Conservation (phyloP, 2,797 vertebrate genomes). For the Furcifer pardalis region DNA sequence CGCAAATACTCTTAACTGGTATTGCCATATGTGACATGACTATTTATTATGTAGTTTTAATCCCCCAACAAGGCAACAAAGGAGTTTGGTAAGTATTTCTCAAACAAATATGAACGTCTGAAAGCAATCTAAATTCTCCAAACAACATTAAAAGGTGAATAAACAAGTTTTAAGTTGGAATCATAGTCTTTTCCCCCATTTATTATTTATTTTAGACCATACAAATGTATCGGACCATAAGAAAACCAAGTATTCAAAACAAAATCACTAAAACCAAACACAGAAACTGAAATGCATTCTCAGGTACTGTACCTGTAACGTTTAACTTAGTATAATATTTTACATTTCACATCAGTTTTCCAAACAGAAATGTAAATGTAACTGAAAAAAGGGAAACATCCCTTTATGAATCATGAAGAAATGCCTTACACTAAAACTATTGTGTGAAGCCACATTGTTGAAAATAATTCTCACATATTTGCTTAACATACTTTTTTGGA, state of each 20-base stretch:
- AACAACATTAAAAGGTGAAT: constrained; percentile 47
- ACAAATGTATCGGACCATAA: constrained; percentile 51
- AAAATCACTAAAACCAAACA: not conserved
- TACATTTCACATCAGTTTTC: constrained; percentile 37
- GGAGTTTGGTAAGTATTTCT: constrained; percentile 51
- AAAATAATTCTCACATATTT: constrained; percentile 43
- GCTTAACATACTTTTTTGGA: constrained; percentile 60
- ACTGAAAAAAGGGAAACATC: constrained; percentile 56
- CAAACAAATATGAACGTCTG: constrained; percentile 59
- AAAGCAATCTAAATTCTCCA: constrained; percentile 48
- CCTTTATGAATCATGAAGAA: constrained; percentile 43
- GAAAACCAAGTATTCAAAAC: constrained; percentile 1
- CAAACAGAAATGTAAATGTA: constrained; percentile 8
- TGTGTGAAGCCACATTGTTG: constrained; percentile 39
- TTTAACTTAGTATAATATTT: constrained; percentile 57
- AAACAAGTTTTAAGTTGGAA: constrained; percentile 46
- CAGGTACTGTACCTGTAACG: constrained; percentile 17
- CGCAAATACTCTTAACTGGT: not conserved
- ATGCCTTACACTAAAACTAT: constrained; percentile 55
- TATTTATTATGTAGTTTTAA: constrained; percentile 47
- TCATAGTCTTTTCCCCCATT: constrained; percentile 2
- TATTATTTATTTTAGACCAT: constrained; percentile 59
- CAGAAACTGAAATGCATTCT: not conserved
- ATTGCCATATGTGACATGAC: constrained; percentile 48
- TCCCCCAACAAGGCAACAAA: constrained; percentile 59